These are phyloP conservation scores for Phoenicopterus ruber DNA, from an alignment of 2,113 vertebrate species.

Conservation along the genomic window DNA sequence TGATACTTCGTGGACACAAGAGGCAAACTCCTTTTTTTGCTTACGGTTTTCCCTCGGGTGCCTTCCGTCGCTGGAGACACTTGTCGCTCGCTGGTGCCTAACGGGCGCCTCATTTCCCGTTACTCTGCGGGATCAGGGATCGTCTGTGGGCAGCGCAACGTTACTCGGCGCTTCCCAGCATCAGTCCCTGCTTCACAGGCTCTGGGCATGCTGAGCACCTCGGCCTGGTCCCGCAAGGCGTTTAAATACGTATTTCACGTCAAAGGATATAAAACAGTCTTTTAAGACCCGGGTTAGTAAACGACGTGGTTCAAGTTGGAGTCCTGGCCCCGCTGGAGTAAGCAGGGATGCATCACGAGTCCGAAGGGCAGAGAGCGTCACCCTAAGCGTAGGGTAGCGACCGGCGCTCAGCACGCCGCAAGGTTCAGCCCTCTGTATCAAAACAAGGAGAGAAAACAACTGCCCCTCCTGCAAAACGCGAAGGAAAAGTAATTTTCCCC, in stretches of 20 bases:
- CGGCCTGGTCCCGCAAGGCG: background rate
- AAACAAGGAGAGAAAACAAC: background rate
- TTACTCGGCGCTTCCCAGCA: background rate
- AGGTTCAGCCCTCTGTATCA: background rate
- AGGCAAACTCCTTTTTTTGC: background rate
- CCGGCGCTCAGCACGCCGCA: background rate
- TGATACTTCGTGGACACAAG: background rate
- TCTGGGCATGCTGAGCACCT: background rate
- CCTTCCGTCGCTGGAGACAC: accelerated
- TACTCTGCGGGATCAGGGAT: background rate
- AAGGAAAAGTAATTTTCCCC: background rate
- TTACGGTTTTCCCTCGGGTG: background rate
- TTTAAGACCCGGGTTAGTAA: background rate
- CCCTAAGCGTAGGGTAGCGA: accelerated
- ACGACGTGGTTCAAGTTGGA: background rate
- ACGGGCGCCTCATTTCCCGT: accelerated
- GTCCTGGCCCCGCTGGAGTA: background rate
- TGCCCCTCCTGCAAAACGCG: background rate
- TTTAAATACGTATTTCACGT: background rate
- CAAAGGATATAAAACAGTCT: background rate
- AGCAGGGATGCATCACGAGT: accelerated
- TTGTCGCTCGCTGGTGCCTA: accelerated
- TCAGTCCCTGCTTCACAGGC: accelerated
- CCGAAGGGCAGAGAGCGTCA: background rate
- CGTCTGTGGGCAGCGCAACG: accelerated